Conservation (phyloP, 2,888 invertebrate genomes). For the Pseudoips prasinana region DNA sequence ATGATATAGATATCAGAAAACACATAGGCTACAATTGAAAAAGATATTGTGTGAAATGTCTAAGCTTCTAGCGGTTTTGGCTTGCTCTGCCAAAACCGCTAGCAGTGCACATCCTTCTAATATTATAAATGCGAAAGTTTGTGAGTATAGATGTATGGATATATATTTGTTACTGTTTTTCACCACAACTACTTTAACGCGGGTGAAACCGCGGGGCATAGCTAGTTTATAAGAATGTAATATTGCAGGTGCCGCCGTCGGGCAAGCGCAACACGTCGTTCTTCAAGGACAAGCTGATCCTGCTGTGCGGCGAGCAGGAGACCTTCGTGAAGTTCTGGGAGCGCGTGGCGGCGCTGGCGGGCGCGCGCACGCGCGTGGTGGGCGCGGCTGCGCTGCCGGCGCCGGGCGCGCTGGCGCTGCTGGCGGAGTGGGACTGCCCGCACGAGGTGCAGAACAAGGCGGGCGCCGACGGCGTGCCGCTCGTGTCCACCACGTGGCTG, state of each 20-base stretch:
- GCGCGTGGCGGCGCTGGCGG: conserved; percentile 81
- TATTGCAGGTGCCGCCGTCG: conserved; percentile 49
- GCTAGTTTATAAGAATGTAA: no score
- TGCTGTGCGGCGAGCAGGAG: conserved; percentile 76
- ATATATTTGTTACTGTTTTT: no score
- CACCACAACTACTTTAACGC: no score
- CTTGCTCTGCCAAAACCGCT: no score
- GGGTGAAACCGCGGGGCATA: no score
- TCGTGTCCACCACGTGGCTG: conserved; percentile 87
- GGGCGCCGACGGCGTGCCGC: conserved; percentile 80
- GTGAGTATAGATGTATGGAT: no score
- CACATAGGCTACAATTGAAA: no score
- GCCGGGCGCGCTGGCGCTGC: conserved; percentile 72
- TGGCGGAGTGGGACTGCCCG: conserved; percentile 85
- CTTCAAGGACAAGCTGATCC: conserved; percentile 74
- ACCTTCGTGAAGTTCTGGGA: conserved; percentile 84
- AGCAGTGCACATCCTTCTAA: no score
- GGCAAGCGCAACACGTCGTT: conserved; percentile 61
- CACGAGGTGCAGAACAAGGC: conserved; percentile 79
- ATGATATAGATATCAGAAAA: no score
- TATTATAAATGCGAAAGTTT: no score
- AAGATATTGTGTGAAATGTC: no score
- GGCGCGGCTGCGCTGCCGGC: conserved; percentile 73
- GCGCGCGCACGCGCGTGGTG: conserved; percentile 72
- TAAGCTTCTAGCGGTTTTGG: no score